Conservation (phyloP, 2,113 vertebrate genomes). For the Oncorhynchus gorbuscha region DNA sequence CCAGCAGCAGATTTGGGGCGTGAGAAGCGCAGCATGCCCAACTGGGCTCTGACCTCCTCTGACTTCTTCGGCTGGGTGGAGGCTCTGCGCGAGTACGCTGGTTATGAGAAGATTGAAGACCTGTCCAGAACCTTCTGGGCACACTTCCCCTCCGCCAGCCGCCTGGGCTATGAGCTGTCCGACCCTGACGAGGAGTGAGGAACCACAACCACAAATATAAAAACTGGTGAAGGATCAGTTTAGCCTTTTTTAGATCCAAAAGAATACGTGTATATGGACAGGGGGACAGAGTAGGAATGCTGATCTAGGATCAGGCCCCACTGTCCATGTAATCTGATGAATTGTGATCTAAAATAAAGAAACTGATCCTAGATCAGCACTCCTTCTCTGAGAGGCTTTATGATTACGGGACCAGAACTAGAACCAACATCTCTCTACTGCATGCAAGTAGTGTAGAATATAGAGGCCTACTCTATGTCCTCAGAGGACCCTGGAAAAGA, state of each 20-base stretch:
- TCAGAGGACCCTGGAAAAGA: not conserved
- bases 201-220: not conserved
- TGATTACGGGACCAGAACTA: not conserved
- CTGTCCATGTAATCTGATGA: too few species aligned
- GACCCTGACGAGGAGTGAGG: constrained; percentile 57
- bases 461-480: not conserved
- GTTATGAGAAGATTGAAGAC: constrained; percentile 55
- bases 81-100: constrained; percentile 56
- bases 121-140: constrained; percentile 69
- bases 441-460: not conserved
- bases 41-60: constrained; percentile 64
- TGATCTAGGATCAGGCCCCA: too few species aligned
- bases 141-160: constrained; percentile 66
- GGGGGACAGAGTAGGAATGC: not conserved
- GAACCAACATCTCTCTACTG: not conserved
- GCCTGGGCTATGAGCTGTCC: constrained; percentile 45
- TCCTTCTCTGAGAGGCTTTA: too few species aligned
- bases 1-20: constrained; percentile 32
- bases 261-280: not conserved
- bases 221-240: too few species aligned
- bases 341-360: too few species aligned
- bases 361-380: too few species aligned
- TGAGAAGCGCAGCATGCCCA: constrained; percentile 55
- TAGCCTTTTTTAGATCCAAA: too few species aligned
- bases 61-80: constrained; percentile 71